A percentile compares a stretch with the other conserved stretches of the same genome.
These are phyloP conservation scores for Temnothorax curvispinosus DNA, from an alignment of 1,140 invertebrate species.

Conservation along the genomic window DNA sequence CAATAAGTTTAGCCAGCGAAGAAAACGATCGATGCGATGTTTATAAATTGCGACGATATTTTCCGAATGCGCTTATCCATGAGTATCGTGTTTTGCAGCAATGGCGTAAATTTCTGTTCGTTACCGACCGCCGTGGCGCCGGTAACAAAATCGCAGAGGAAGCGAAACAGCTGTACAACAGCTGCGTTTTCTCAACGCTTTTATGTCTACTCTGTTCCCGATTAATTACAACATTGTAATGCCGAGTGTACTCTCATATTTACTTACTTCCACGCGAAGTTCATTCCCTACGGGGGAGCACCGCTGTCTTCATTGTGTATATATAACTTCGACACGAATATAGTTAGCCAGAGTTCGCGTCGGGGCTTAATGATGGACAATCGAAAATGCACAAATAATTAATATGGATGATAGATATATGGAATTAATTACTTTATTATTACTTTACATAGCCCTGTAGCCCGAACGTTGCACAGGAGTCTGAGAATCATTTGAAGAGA, in stretches of 20 bases:
- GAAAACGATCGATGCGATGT: background rate
- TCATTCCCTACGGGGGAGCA: background rate
- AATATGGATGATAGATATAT: background rate
- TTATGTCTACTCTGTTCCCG: conserved; percentile 31
- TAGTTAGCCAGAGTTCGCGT: background rate
- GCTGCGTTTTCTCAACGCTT: conserved; percentile 50
- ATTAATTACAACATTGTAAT: conserved; percentile 49
- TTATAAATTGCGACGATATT: conserved; percentile 1
- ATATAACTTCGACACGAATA: background rate
- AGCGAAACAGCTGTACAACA: conserved; percentile 53
- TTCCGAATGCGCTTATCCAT: background rate
- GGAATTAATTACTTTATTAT: background rate
- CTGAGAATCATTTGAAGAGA: background rate
- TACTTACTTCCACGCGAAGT: conserved; percentile 12
- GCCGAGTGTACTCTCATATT: background rate
- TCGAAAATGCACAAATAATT: background rate
- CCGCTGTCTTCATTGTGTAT: background rate
- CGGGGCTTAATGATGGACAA: background rate
- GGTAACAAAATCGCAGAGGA: conserved; percentile 30
- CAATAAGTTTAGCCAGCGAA: background rate
- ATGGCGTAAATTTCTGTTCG: conserved; percentile 12
- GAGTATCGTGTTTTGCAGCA: background rate
- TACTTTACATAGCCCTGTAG: background rate
- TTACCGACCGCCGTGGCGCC: background rate
- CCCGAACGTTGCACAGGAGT: background rate